Conservation (phyloP, 2,888 invertebrate species). For the Morpho helenor region DNA sequence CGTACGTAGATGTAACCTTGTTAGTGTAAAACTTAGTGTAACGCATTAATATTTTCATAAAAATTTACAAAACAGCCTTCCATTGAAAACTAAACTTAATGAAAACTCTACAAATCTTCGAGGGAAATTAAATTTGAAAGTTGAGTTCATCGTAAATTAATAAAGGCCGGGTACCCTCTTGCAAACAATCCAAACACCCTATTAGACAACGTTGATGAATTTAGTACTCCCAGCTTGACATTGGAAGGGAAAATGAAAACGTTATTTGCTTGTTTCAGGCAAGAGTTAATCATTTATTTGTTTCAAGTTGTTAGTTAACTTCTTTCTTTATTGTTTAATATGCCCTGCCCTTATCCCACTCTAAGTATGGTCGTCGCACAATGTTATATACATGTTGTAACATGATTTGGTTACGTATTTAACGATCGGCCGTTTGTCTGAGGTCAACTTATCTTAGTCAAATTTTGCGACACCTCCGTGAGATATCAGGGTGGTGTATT, state of each 20-base stretch:
- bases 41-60: slow-evolving; percentile 10
- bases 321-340: no score
- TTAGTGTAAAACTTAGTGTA: not conserved
- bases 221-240: slow-evolving; percentile 16
- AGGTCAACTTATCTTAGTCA: no score
- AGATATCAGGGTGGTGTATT: no score
- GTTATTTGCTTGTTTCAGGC: slow-evolving; percentile 5
- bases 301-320: not conserved
- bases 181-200: slow-evolving; percentile 20
- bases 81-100: no score
- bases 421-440: no score
- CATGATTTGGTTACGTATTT: no score
- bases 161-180: slow-evolving; percentile 12
- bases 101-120: not conserved
- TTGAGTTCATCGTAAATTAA: slow-evolving; percentile 14
- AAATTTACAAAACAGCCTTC: not conserved
- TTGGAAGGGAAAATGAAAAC: slow-evolving; percentile 4
- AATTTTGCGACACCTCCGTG: no score
- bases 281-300: slow-evolving; percentile 5
- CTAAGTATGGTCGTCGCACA: no score
- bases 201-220: slow-evolving; percentile 18
- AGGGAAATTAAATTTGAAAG: slow-evolving; percentile 7
- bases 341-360: no score
- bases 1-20: not conserved
- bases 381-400: no score